These are phyloP conservation scores for Zeugodacus cucurbitae DNA, from an alignment of 1,140 invertebrate genomes.

Conservation along the genomic window DNA sequence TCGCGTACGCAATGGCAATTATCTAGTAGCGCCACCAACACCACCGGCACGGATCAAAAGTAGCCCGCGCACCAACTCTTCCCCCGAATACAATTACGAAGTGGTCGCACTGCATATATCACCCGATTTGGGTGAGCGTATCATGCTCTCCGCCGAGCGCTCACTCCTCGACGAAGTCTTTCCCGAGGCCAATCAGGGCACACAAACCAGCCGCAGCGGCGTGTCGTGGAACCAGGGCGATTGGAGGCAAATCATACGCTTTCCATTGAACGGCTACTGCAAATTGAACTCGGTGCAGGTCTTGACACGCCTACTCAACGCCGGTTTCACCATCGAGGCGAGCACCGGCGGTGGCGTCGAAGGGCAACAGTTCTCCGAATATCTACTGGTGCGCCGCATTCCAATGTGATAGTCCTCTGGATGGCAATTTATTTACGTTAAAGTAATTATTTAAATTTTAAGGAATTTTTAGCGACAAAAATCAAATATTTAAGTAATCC, in stretches of 20 bases:
- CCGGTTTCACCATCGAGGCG: slow-evolving; percentile 83
- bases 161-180: slow-evolving; percentile 85
- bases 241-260: slow-evolving; percentile 85
- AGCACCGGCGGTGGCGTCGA: slow-evolving; percentile 90
- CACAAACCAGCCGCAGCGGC: slow-evolving; percentile 83
- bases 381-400: slow-evolving; percentile 81
- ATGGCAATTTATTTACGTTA: slow-evolving; percentile 38
- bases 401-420: slow-evolving; percentile 62
- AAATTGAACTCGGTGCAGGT: slow-evolving; percentile 92
- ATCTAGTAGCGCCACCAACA: slow-evolving; percentile 62
- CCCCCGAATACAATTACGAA: slow-evolving; percentile 73
- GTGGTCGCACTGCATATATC: slow-evolving; percentile 89
- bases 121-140: slow-evolving; percentile 88
- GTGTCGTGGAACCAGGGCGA: slow-evolving; percentile 88
- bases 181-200: slow-evolving; percentile 86
- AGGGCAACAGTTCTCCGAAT: slow-evolving; percentile 93
- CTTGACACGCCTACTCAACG: slow-evolving; percentile 87
- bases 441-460: slow-evolving; percentile 35
- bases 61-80: slow-evolving; percentile 58
- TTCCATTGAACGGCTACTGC: slow-evolving; percentile 92
- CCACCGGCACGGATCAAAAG: slow-evolving; percentile 58
- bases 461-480: slow-evolving; percentile 38
- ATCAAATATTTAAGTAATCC: background rate
- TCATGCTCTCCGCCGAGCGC: slow-evolving; percentile 86
- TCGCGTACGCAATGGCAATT: slow-evolving; percentile 71